Conservation (phyloP, 2,797 vertebrate genomes). For the Cynopterus sphinx region DNA sequence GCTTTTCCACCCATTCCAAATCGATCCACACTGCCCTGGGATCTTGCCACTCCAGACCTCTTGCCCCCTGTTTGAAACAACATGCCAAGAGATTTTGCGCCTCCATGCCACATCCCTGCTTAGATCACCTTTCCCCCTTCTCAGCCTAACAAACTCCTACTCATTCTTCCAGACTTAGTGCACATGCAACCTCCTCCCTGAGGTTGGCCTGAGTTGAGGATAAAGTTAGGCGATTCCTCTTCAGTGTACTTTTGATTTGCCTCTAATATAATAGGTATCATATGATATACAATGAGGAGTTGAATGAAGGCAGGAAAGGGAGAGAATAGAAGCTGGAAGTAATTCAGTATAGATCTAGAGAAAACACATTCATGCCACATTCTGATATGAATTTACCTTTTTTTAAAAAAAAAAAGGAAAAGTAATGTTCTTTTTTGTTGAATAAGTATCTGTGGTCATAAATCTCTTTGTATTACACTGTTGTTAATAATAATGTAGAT, state of each 20-base stretch:
- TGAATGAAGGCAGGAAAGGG: not conserved
- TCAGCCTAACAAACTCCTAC: not conserved
- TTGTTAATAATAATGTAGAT: not conserved
- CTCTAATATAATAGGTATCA: not conserved
- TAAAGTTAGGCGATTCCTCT: not conserved
- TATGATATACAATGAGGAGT: not conserved
- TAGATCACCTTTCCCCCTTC: not conserved
- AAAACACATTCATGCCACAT: not conserved
- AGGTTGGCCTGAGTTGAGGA: not conserved
- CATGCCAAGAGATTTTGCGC: not conserved
- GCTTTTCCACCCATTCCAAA: not conserved
- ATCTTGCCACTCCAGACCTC: not conserved
- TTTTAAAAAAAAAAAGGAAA: not conserved
- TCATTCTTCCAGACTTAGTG: not conserved
- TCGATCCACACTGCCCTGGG: not conserved
- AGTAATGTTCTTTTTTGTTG: not conserved
- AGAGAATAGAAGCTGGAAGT: not conserved
- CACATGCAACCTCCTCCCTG: not conserved
- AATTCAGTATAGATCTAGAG: not conserved
- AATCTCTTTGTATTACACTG: not conserved
- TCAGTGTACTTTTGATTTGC: not conserved
- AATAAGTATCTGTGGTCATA: not conserved
- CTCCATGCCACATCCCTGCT: not conserved
- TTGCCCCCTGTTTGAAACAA: not conserved
- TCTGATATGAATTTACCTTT: not conserved